phyloP scores from a whole-genome alignment of 1,140 invertebrate species.

The Wasmannia auropunctata region DNA sequence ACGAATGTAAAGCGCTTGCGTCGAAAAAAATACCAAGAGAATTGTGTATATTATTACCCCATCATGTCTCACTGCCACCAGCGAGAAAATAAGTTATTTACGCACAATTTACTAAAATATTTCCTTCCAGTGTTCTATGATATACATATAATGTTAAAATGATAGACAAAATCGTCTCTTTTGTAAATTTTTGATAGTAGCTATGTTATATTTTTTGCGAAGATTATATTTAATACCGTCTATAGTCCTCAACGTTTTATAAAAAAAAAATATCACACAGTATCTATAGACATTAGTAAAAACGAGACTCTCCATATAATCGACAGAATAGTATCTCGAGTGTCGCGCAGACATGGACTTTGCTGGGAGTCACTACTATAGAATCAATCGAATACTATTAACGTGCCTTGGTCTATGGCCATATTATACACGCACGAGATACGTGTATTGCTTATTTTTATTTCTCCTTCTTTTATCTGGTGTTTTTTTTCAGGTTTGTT shows the following conservation, averaged over 20 bases:
- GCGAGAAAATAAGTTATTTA: conserved; percentile 12
- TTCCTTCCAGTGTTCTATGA: background rate
- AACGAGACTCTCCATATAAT: background rate
- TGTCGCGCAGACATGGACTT: background rate
- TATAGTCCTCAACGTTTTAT: background rate
- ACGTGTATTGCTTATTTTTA: background rate
- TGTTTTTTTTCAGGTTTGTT: conserved; percentile 29
- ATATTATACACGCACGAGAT: background rate
- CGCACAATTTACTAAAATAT: background rate
- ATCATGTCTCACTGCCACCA: background rate
- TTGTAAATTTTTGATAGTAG: background rate
- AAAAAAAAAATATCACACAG: background rate
- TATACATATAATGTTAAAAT: background rate
- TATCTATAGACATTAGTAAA: background rate
- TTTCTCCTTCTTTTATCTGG: background rate
- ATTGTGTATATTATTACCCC: background rate
- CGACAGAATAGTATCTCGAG: background rate
- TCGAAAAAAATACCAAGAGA: background rate
- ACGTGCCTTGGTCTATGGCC: conserved; percentile 26
- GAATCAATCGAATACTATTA: conserved; percentile 11
- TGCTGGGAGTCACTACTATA: conserved; percentile 4
- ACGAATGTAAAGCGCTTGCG: background rate
- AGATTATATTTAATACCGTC: conserved; percentile 5
- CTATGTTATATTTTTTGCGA: background rate
- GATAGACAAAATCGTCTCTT: background rate